Base-by-base conservation (phyloP, 2,113 vertebrate species). In the Notechis scutatus region DNA sequence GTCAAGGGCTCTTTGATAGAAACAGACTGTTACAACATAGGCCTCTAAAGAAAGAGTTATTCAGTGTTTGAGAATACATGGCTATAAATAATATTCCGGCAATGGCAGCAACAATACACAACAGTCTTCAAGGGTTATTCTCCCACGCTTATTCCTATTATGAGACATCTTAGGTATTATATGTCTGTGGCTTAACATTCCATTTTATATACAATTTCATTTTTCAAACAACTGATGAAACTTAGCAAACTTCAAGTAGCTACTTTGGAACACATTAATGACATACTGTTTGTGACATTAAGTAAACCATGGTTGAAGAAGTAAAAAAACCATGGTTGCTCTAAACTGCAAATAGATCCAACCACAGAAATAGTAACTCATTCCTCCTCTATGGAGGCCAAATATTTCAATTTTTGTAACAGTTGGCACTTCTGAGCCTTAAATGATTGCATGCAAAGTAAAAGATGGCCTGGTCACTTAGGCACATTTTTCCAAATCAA, bases 171-270 rank as follows among this genome's bases (percentile, higher is more conserved):
- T 92, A 91, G 45, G 91, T 95, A 91, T 91, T 74, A 92, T 85
- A 39, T 92, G 94, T 59, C 85, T 92, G 34, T 85, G 18, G 74
- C 91, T 96, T 96, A 90, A 91, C 42, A 96, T 59, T 96, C 87
- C 50, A 86, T 26, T 61, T 56, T 93, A 59, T 4, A 69, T 95
- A 55, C 1, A 14, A 91, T 92, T 15, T 94, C 45, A 91, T 93
- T 95, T 93, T 93, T 94, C 90, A 95, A 26, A 94, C 93, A 92
- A 45, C 55, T 96, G 95, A 94, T 93, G 94, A 96, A 92, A 85
- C 50, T 90, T 86, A 95, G 42, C 14, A 95, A 96, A 91, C 5
- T 90, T 15, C 47, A 91, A 47, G 81, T 59, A 59, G 42, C 81
- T 86, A 87, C 5, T 29, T 86, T 3, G 1, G 15, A 39, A 29